A percentile compares a stretch with the other conserved stretches of the same genome.
These are phyloP conservation scores for Sternarchorhynchus goeldii DNA, from an alignment of 2,797 vertebrate genomes.

Conservation along the genomic window DNA sequence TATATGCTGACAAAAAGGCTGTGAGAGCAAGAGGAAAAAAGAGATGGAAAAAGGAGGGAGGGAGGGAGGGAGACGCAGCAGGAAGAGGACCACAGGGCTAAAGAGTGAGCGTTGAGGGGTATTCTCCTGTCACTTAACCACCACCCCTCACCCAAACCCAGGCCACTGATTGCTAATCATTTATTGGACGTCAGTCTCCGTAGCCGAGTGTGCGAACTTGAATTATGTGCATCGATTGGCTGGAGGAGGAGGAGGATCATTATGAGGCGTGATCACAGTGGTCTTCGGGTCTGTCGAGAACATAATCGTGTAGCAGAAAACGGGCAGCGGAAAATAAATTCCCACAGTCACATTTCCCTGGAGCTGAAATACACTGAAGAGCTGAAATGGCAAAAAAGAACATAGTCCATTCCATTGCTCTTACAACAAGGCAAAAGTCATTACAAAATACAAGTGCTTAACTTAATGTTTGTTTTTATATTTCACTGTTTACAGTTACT, in stretches of 20 bases:
- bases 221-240: background rate
- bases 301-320: no score
- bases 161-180: no score
- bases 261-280: background rate
- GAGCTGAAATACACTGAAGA: background rate
- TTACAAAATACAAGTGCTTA: no score
- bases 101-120: background rate
- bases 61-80: background rate
- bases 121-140: no score
- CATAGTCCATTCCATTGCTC: background rate
- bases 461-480: no score
- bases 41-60: conserved; percentile 9
- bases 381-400: background rate
- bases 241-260: background rate
- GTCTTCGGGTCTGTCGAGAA: background rate
- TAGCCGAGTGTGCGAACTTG: background rate
- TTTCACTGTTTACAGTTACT: no score
- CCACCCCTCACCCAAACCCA: no score
- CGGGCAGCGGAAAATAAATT: no score
- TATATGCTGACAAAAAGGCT: conserved; percentile 6
- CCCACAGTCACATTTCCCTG: no score
- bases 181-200: no score
- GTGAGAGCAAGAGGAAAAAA: conserved; percentile 24
- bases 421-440: no score
- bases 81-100: background rate